Base-by-base conservation (phyloP, 2,113 vertebrate genomes). In the Ophthalmolycus amberensis region DNA sequence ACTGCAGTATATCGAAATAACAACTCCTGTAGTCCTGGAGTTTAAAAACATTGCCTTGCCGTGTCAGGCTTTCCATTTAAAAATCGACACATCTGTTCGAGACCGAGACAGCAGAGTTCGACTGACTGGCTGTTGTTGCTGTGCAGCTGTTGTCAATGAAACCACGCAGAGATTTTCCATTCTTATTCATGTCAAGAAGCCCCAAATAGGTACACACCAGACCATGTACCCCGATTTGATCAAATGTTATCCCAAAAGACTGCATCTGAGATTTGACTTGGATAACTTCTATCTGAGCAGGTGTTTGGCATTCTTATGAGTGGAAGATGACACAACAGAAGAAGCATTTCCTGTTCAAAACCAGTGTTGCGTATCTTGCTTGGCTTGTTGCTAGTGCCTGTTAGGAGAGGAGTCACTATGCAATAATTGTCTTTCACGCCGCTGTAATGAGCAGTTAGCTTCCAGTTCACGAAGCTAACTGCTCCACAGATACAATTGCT, bases 101-200 rank as follows among this genome's bases (percentile, higher is more conserved):
- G 15, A 65, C 22, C 27, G n/a, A 69, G 29, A 34, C 66, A 22
- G 60, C 8, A 40, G 40, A 71, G 66, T 48, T 74, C 4, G 1
- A 27, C 58, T 34, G 68, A 0, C 59, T 85, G 70, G 64, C 70
- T 73, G 27, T 46, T 48, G 62, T 69, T 70, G 54, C 18, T 22
- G 8, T 48, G 54, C 77, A 88, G 79, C 84, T 85, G 78, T 71
- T 79, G 22, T 70, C 29, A 80, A 44, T 80, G 10, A 59, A 89
- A 68, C 56, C 14, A 7, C 6, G 9, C 27, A 29, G 34, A 64
- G 14, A 0, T 54, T 75, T 54, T 79, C 50, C 38, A 22, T 0
- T 59, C 7, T 27, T 20, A 16, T 42, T 75, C 46, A n/a, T 69
- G 34, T 71, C 58, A 73, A 58, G 5, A 27, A 85, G 12, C 48